These are phyloP conservation scores for Eretmocerus hayati DNA, from an alignment of 2,888 invertebrate species.

Conservation along the genomic window DNA sequence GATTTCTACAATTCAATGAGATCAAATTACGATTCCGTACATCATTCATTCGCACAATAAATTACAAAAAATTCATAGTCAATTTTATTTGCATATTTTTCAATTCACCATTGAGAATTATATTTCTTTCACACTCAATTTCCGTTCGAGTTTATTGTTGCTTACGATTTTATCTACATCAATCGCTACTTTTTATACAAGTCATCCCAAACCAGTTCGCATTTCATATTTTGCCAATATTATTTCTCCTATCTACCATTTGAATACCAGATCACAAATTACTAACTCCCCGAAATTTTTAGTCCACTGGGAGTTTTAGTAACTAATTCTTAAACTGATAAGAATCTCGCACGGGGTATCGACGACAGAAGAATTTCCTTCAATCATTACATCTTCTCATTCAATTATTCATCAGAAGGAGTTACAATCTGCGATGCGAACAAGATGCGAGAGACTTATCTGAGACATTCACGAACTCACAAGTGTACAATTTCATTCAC, in stretches of 20 bases:
- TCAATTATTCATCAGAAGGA: too few species aligned
- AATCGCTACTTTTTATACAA: conserved; percentile 36
- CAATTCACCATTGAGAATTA: neutral
- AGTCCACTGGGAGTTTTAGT: too few species aligned
- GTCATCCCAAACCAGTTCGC: conserved; percentile 10
- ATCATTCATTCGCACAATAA: neutral
- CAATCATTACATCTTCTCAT: too few species aligned
- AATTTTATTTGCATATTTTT: neutral
- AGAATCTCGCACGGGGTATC: too few species aligned
- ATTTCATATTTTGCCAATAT: conserved; percentile 9
- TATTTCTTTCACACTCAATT: too few species aligned
- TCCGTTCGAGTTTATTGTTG: too few species aligned
- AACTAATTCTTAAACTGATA: too few species aligned
- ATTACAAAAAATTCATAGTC: conserved; percentile 3
- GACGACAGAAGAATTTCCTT: too few species aligned
- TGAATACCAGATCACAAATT: conserved; percentile 21
- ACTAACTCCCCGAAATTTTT: conserved; percentile 6
- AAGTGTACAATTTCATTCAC: conserved; percentile 15
- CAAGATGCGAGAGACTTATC: too few species aligned
- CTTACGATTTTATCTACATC: conserved; percentile 38
- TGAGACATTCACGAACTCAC: conserved; percentile 2
- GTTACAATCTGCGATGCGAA: too few species aligned
- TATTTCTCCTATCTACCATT: conserved; percentile 16
- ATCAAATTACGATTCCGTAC: conserved; percentile 9
- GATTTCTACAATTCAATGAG: conserved; percentile 7